phyloP scores from a whole-genome alignment of 2,888 invertebrate genomes.

The Dioctria rufipes region DNA sequence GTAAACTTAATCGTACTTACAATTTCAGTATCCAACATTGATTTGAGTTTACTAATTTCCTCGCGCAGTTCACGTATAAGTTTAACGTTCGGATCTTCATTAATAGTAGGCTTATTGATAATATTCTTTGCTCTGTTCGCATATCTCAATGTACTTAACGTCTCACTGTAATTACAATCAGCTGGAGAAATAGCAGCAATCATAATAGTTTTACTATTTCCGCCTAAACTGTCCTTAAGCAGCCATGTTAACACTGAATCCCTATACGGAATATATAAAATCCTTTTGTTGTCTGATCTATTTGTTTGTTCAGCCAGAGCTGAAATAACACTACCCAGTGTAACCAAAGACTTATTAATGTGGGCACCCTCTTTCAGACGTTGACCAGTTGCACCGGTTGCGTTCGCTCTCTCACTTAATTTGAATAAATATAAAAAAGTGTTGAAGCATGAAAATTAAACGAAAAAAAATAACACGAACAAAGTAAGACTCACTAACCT shows the following conservation, averaged over 20 bases:
- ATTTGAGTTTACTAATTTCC: slow-evolving; percentile 86
- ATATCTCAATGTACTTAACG: slow-evolving; percentile 87
- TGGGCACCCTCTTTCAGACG: slow-evolving; percentile 91
- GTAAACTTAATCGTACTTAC: slow-evolving; percentile 68
- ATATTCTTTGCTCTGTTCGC: slow-evolving; percentile 93
- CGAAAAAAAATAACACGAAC: slow-evolving; percentile 32
- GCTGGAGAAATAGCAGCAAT: slow-evolving; percentile 87
- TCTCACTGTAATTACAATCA: slow-evolving; percentile 91
- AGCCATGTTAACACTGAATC: slow-evolving; percentile 92
- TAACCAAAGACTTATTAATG: slow-evolving; percentile 91
- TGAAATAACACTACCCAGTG: slow-evolving; percentile 89
- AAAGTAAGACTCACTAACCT: slow-evolving; percentile 73
- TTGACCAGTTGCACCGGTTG: slow-evolving; percentile 92
- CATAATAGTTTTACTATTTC: slow-evolving; percentile 94
- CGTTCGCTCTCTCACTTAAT: slow-evolving; percentile 86
- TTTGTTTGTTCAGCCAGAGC: slow-evolving; percentile 81
- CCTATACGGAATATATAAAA: slow-evolving; percentile 87
- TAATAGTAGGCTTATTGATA: slow-evolving; percentile 91
- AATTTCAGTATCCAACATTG: slow-evolving; percentile 80
- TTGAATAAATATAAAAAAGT: slow-evolving; percentile 29
- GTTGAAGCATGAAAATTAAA: not conserved
- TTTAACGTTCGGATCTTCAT: slow-evolving; percentile 91
- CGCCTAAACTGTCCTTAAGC: slow-evolving; percentile 89
- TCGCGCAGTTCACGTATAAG: slow-evolving; percentile 87
- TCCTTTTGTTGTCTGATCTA: slow-evolving; percentile 73